Base-by-base conservation (phyloP, 2,888 invertebrate genomes). In the Dorcus hopei region DNA sequence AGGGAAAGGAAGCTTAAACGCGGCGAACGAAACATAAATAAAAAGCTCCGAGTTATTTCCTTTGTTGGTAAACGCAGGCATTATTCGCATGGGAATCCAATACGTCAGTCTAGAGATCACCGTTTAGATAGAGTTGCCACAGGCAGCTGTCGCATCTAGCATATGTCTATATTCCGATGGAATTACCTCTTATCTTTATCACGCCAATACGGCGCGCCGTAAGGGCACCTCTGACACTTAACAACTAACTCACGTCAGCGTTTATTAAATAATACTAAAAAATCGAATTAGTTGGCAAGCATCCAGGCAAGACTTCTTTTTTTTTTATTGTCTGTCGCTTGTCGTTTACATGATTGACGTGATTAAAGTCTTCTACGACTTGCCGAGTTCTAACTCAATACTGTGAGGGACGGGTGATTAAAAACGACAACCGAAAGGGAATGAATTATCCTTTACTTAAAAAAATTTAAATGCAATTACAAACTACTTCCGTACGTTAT, bases 161-260 rank as follows among this genome's bases (percentile, higher is more conserved):
- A 65, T 65, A 62, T 68, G 68, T 69, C 69, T 68, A 68, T 68
- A 66, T 68, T 64, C 63, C 57, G 57, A 61, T 66, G 65, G 65
- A 70, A 70, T 72, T 69, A 70, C 67, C 65, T 69, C 49, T 39
- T 48, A 54, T 54, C 54, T 54, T 23, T 49, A 54, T 63, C 61
- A 55, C 45, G 49, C 51, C 55, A 49, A 63, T 59, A 62, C 58
- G 58, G 49, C 57, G 26, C 26, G 62, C 54, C 61, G 19, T 16
- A 45, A 11, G 40, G 47, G 9, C 40, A 50, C 14, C 50, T 50
- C 39, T 50, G 50, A 50, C 50, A 50, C 50, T 39, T 45, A 49
- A 16, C 39, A 50, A n/a, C 26, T 7, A 33, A 33, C 39, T 50
- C 50, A 50, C 50, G 50, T 50, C 50, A 39, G 39, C 19, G 40